Conservation (phyloP, 1,140 invertebrate genomes). For the Coptotermes formosanus region DNA sequence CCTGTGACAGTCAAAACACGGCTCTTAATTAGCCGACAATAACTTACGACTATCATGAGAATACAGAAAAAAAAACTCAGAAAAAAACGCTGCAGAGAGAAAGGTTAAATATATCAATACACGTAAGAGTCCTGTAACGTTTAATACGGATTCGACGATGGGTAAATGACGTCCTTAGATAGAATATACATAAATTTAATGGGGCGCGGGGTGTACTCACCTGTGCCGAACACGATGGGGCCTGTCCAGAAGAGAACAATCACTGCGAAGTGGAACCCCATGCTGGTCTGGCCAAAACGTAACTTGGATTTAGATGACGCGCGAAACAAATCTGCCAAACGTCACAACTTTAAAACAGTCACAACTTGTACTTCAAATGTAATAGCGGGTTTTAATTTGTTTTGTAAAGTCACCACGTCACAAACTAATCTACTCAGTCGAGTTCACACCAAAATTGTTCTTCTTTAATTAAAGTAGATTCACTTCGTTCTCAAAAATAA, state of each 20-base stretch:
- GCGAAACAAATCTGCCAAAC: not conserved
- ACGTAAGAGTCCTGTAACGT: too few relatives aligned
- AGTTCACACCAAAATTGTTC: not conserved
- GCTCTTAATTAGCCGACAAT: too few relatives aligned
- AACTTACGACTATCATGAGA: too few relatives aligned
- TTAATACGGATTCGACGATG: too few relatives aligned
- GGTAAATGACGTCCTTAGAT: too few relatives aligned
- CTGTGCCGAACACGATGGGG: not conserved
- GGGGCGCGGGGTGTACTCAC: not conserved
- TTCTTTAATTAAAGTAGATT: not conserved
- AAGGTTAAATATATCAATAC: too few relatives aligned
- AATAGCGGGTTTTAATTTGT: too few relatives aligned
- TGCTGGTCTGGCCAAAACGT: not conserved
- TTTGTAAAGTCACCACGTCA: not conserved
- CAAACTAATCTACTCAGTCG: not conserved
- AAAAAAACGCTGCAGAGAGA: too few relatives aligned
- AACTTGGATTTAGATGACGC: not conserved
- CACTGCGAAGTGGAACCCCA: not conserved
- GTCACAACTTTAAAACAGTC: not conserved
- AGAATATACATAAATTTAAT: too few relatives aligned
- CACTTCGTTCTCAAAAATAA: not conserved
- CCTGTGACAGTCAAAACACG: too few relatives aligned
- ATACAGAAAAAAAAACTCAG: too few relatives aligned
- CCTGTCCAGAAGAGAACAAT: not conserved
- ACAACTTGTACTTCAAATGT: not conserved